Percentiles rank a stretch among this genome's conserved stretches.
Conservation (phyloP, 1,140 invertebrate genomes). For the Cherax quadricarinatus region DNA sequence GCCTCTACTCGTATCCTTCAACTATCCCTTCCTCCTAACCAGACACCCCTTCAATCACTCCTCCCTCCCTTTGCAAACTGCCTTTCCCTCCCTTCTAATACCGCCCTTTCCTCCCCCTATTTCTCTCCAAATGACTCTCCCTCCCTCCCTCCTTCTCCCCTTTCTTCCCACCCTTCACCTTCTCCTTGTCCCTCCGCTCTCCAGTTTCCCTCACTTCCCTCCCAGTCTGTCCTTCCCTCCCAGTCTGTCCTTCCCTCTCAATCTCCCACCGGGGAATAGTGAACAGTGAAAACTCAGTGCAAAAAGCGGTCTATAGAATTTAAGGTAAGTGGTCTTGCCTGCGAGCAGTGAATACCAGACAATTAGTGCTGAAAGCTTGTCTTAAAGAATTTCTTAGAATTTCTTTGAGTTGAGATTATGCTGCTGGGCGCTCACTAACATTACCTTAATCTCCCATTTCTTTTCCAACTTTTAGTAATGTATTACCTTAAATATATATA, state of each 20-base stretch:
- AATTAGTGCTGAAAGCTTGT: constrained; percentile 12
- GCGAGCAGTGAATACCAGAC: not conserved
- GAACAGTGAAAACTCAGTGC: not conserved
- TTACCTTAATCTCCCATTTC: not conserved
- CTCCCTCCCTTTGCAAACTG: too few relatives aligned
- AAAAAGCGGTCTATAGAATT: not conserved
- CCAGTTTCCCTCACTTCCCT: not conserved
- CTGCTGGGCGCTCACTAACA: not conserved
- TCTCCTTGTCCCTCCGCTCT: not conserved
- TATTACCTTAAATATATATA: too few relatives aligned
- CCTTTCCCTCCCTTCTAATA: not conserved
- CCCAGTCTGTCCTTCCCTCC: not conserved
- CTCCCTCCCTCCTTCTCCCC: too few relatives aligned
- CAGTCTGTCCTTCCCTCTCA: not conserved
- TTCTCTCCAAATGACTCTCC: too few relatives aligned
- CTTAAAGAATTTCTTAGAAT: not conserved
- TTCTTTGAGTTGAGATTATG: not conserved
- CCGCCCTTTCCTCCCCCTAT: too few relatives aligned
- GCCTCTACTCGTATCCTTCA: not conserved
- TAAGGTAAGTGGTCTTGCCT: not conserved
- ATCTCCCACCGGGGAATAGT: not conserved
- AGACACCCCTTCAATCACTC: not conserved
- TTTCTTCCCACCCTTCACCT: not conserved
- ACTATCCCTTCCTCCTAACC: not conserved
- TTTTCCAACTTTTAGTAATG: not conserved